These are phyloP conservation scores for Zosterops pallidus DNA, from an alignment of 2,113 vertebrate species.

Conservation along the genomic window DNA sequence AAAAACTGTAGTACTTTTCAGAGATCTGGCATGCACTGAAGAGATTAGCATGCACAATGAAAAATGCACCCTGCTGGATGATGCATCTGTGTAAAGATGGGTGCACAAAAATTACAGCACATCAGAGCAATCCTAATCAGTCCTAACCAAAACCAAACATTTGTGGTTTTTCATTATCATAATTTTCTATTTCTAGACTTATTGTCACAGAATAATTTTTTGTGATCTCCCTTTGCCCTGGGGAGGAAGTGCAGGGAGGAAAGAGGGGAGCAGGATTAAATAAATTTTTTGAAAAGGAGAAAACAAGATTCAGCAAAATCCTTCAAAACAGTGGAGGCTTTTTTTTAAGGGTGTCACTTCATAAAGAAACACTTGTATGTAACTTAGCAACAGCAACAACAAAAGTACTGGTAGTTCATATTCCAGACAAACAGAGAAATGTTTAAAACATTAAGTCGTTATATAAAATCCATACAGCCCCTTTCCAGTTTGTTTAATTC, in stretches of 20 bases:
- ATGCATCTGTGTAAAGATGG: neutral
- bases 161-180: neutral
- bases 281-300: neutral
- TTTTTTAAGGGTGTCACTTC: neutral
- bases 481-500: neutral
- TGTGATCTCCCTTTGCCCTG: neutral
- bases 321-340: neutral
- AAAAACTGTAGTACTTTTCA: neutral
- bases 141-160: neutral
- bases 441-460: conserved; percentile 27
- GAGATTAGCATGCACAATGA: neutral
- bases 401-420: neutral
- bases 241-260: neutral
- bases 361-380: conserved; percentile 1
- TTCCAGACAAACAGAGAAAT: conserved; percentile 17
- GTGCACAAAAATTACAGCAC: neutral
- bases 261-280: neutral
- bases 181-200: neutral
- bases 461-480: neutral
- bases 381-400: conserved; percentile 38
- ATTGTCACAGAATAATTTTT: neutral
- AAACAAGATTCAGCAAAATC: neutral
- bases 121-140: neutral
- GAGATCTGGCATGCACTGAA: neutral
- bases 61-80: neutral